Base-by-base conservation (phyloP, 1,140 invertebrate genomes). In the Chrysopa pallens region DNA sequence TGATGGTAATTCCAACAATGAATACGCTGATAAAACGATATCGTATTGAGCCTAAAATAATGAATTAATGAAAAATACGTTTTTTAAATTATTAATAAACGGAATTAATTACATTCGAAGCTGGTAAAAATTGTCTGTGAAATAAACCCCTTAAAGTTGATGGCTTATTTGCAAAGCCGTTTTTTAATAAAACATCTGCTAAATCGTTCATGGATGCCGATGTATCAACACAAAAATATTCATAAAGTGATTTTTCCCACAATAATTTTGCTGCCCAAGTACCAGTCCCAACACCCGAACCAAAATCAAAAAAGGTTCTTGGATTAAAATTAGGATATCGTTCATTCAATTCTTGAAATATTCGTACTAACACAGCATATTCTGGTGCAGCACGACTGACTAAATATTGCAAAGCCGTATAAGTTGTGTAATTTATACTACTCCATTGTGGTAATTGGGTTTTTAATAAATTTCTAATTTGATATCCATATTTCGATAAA, bases 251-350 rank as follows among this genome's bases (percentile, higher is more conserved):
- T 11, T 73, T 62, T 6, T 63, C 56, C 86, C 87, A 93, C 15
- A 71, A 64, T 8, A 65, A 55, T 47, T 76, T 75, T 5, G 78
- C 73, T 15, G 81, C 85, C 86, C 89, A 93, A 31, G 76, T 74
- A 0, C 74, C 78, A 27, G 84, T 82, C 3, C 88, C 89, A 37
- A 88, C 60, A 11, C 89, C 90, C 38, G 88, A 91, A 6, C 90
- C 90, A 65, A 90, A 92, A 63, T 94, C 89, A 56, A 90, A 83
- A 42, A 89, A 68, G 42, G 76, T 78, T 45, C 64, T 62, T 0
- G 89, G 89, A 37, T 64, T 60, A 58, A 85, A 94, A n/a, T 73
- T 47, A 37, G 66, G 62, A 56, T 80, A 65, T 23, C 71, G 61
- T 39, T 54, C 51, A 46, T 62, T 62, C 37, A 92, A 79, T 68